Percentiles rank a stretch among this genome's conserved stretches.
Evolutionary conservation across 2,888 invertebrate species (phyloP).

Genomic region (Drosophila eohydei): DNA sequence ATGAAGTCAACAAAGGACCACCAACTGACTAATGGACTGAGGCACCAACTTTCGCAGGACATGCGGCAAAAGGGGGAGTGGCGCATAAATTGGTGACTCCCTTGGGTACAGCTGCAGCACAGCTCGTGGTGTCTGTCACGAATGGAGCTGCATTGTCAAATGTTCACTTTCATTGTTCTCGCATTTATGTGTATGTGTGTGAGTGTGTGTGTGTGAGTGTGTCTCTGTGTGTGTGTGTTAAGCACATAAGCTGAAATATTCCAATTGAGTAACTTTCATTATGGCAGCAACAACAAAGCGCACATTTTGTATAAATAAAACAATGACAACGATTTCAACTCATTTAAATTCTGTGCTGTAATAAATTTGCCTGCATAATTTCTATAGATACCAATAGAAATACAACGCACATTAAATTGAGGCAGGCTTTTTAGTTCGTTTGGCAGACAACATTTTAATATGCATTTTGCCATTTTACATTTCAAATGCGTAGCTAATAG

Average conservation of each 20-base stretch:
- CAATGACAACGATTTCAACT: conserved; percentile 76
- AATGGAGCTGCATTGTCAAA: conserved; percentile 64
- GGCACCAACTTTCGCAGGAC: conserved; percentile 38
- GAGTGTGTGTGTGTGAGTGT: conserved; percentile 24
- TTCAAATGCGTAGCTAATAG: conserved; percentile 26
- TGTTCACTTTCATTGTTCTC: conserved; percentile 70
- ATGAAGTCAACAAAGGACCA: conserved; percentile 74
- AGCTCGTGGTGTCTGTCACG: conserved; percentile 5
- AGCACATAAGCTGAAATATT: conserved; percentile 82
- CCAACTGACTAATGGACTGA: conserved; percentile 66
- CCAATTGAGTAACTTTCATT: conserved; percentile 81
- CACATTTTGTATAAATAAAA: conserved; percentile 74
- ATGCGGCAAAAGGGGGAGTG: conserved; percentile 52
- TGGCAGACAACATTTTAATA: conserved; percentile 48
- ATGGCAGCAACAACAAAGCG: conserved; percentile 62
- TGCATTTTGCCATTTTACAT: conserved; percentile 52
- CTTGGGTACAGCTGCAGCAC: conserved; percentile 56
- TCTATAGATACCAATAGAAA: conserved; percentile 60
- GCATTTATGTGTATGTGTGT: conserved; percentile 19
- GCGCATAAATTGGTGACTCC: conserved; percentile 78
- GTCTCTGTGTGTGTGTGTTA: conserved; percentile 50
- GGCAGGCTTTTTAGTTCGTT: conserved; percentile 19
- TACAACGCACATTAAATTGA: conserved; percentile 18
- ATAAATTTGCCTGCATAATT: conserved; percentile 77
- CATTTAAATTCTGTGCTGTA: conserved; percentile 75